Evolutionary conservation across 2,113 vertebrate genomes (phyloP).

Genomic region (Stercorarius parasiticus): DNA sequence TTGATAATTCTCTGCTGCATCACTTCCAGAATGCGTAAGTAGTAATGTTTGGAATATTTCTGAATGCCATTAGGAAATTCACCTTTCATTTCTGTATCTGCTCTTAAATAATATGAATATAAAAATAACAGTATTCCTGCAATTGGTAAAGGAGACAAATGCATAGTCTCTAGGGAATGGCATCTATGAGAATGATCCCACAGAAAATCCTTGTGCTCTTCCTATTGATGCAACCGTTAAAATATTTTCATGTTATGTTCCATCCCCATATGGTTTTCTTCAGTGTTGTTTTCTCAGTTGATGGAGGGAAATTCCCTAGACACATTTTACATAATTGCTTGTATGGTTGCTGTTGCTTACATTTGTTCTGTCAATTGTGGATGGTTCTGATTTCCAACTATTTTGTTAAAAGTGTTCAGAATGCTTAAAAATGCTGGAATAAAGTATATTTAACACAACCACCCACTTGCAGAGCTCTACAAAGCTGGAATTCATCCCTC

Average conservation of each 20-base stretch:
- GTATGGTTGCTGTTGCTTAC: slow-evolving; percentile 40
- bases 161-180: not conserved
- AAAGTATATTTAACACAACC: slow-evolving; percentile 18
- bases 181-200: not conserved
- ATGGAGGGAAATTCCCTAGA: slow-evolving; percentile 51
- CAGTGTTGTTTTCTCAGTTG: slow-evolving; percentile 45
- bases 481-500: not conserved
- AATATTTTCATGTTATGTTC: slow-evolving; percentile 38
- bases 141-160: not conserved
- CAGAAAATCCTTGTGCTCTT: not conserved
- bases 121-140: not conserved
- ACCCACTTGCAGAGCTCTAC: not conserved
- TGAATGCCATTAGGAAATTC: not conserved
- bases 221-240: slow-evolving; percentile 27
- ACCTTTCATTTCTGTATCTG: not conserved
- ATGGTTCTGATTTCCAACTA: slow-evolving; percentile 23
- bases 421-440: slow-evolving; percentile 33
- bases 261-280: slow-evolving; percentile 28
- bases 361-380: slow-evolving; percentile 44
- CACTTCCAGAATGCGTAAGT: not conserved
- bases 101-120: not conserved
- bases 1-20: not conserved
- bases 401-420: slow-evolving; percentile 17
- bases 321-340: slow-evolving; percentile 45
- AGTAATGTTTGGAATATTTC: not conserved